Base-by-base conservation (phyloP, 1,140 invertebrate species). In the Neoseiulus cucumeris region DNA sequence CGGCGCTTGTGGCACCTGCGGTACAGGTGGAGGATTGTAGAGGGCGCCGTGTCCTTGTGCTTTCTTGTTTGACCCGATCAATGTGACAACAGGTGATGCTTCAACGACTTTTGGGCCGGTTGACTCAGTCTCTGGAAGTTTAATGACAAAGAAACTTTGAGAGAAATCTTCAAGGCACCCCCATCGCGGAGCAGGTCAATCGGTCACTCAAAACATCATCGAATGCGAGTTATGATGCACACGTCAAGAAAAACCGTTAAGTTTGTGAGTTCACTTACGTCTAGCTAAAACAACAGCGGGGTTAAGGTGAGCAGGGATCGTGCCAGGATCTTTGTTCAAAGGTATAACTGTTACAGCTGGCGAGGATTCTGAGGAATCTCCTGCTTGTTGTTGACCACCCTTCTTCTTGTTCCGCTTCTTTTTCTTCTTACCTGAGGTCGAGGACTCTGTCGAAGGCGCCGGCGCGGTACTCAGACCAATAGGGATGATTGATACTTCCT, bases 301-400 rank as follows among this genome's bases (percentile, higher is more conserved):
- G 22, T 59, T 59, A 59, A 59, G 51, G 51, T 59, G 51, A 29
- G 51, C 51, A 18, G 51, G 51, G 25, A 59, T 59, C 22, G 51
- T 33, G 14, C 51, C 51, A 6, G 51, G 51, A 25, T 59, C 51
- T 25, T 59, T 59, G 33, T 59, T 59, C 22, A 59, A 9, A 6
- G 51, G 22, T 17, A 59, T 59, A 25, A 59, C 51, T 1, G 51
- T 59, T 2, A 59, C 51, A 2, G 51, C 51, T 59, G 51, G 51
- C 22, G 45, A 47, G 7, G 45, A 28, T 28, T 47, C 45, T n/a
- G 12, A 12, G 45, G 18, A 20, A 4, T 47, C 45, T 22, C 45
- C 45, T 20, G 45, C 4, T 59, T 25, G 14, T 25, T 33, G 25
- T 29, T 25, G 25, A 5, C 14, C 22, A 17, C 33, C 33, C 51